Evolutionary conservation across 1,140 invertebrate genomes (phyloP), one percentile per base, ranked within the genome.

Genomic region (Coboldia fuscipes): DNA sequence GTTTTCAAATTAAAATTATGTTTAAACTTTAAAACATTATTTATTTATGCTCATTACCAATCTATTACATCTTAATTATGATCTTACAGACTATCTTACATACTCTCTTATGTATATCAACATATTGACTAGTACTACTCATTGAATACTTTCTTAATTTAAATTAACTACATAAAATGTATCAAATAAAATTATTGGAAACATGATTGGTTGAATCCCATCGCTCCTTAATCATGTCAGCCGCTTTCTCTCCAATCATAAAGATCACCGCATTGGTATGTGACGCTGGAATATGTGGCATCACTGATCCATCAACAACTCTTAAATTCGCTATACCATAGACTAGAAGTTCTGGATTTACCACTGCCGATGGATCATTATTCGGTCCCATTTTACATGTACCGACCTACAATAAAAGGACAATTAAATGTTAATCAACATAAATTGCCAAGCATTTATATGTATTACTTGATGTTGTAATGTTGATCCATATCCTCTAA

Each of bases 321-420:
- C 79, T 60, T 6, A 83, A 44, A 27, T 63, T 56, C 13, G 58
- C 51, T 3, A 82, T 52, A 2, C 76, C 77, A 40, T 75, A 63
- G 0, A 82, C 79, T 43, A 60, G 63, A 1, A 89, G 53, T 40
- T 75, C 46, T 0, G 69, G 58, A 50, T 85, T 71, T 0, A 89
- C 82, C 0, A 89, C 80, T 0, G 80, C 70, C 15, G 60, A 50
- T 1, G 60, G 44, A 47, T 85, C 79, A 1, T 47, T 48, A 0
- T 41, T 16, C 0, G 74, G 71, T 1, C 83, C 83, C 82, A 86
- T 86, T 51, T 75, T 80, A 26, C 64, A 74, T 0, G 78, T 81
- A 2, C 71, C 63, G 2, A 70, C 64, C 50, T 79, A 75, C 51
- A 83, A 79, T 34, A 74, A 75, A 24, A 80, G 50, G 12, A 73